Base-by-base conservation (phyloP, 1,140 invertebrate genomes). In the Heterodera schachtii region DNA sequence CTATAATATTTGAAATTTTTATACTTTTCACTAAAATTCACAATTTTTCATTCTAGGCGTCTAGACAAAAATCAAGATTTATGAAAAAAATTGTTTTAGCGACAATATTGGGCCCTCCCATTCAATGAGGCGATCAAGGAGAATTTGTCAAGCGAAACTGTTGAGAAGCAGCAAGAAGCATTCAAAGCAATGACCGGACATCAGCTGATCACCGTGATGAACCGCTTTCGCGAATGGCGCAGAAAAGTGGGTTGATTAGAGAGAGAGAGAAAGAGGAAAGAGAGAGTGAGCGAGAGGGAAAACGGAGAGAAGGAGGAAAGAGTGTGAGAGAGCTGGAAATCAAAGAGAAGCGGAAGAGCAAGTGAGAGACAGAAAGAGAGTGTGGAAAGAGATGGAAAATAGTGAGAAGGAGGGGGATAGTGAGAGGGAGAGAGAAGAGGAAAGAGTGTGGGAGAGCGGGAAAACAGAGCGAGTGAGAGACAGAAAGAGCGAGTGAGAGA, bases 101-200 rank as follows among this genome's bases (percentile, higher is more conserved):
- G 66, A 3, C 46, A 71, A 44, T 43, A 82, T 31, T 82, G 81
- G 81, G 19, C 47, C 41, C 57, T 60, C 9, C 77, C 66, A 47
- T 70, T 82, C 7, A 81, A 60, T n/a, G 81, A 82, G 11, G 81
- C 78, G 47, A 82, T 82, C 69, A 71, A 74, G 13, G 80, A 82
- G 70, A 16, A 52, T 16, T 47, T 81, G 43, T 57, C 52, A n/a
- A 41, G 43, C 19, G 81, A 82, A 43, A 47, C 47, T 8, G 52
- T 69, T 73, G 47, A 73, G 5, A 16, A 80, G 21, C 49, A 82
- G 19, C 47, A 19, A 21, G 41, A 46, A 31, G 31, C 41, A 21
- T 44, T 47, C 67, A 52, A 73, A 16, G 31, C 21, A 46, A 1
- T 60, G 13, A 7, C 82, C 13, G 52, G 49, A 16, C n/a, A 73